Conservation (phyloP, 2,888 invertebrate species). For the Alloscopus bannaensis region DNA sequence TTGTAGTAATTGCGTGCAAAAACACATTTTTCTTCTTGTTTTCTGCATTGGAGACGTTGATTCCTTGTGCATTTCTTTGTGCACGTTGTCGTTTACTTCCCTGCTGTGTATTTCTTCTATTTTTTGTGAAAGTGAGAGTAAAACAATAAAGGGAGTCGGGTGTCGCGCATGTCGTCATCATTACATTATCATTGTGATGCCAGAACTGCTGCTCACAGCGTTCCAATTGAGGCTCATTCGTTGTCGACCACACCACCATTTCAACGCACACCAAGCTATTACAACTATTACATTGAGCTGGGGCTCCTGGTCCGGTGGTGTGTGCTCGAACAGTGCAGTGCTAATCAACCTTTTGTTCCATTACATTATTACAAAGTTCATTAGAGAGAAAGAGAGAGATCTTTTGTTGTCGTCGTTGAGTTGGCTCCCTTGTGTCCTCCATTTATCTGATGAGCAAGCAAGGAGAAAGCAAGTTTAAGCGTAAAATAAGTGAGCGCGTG, state of each 20-base stretch:
- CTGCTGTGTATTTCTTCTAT: background rate
- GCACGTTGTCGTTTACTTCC: background rate
- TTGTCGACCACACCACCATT: too few species aligned
- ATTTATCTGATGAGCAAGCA: conserved; percentile 56
- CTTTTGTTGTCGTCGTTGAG: conserved; percentile 17
- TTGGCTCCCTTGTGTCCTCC: conserved; percentile 51
- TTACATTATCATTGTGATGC: background rate
- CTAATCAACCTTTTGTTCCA: conserved; percentile 60
- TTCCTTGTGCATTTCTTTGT: background rate
- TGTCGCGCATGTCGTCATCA: conserved; percentile 23
- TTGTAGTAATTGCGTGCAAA: too few species aligned
- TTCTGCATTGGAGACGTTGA: too few species aligned
- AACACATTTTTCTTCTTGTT: too few species aligned
- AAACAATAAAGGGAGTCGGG: conserved; percentile 39
- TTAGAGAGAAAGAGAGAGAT: conserved; percentile 48
- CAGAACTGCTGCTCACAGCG: too few species aligned
- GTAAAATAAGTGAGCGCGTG: conserved; percentile 44
- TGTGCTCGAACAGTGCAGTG: background rate
- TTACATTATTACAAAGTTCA: conserved; percentile 63
- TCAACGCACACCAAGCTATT: too few species aligned
- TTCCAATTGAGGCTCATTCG: too few species aligned
- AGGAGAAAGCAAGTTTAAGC: conserved; percentile 31
- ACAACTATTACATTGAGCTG: too few species aligned
- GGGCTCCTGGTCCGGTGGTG: background rate
- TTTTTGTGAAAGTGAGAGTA: conserved; percentile 9